phyloP scores from a whole-genome alignment of 2,888 invertebrate genomes.

The Coelopa pilipes region DNA sequence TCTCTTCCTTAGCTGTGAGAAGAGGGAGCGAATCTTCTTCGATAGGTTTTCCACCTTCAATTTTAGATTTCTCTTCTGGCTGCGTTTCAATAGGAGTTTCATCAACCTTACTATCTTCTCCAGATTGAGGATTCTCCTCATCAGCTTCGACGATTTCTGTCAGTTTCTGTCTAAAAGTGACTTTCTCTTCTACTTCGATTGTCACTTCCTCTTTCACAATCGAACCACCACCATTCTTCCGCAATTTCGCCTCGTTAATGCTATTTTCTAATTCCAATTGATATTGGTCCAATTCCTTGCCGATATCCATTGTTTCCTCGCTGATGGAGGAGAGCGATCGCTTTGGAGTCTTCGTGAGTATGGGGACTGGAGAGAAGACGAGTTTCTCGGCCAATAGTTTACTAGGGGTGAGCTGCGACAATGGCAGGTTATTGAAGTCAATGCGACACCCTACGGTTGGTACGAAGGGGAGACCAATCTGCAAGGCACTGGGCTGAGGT shows the following conservation, averaged over 20 bases:
- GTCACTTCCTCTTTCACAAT: constrained; percentile 22
- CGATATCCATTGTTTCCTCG: constrained; percentile 65
- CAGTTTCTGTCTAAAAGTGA: constrained; percentile 49
- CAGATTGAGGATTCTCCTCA: constrained; percentile 36
- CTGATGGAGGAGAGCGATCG: constrained; percentile 58
- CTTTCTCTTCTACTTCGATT: constrained; percentile 43
- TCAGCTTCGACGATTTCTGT: constrained; percentile 51
- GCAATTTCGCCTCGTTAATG: constrained; percentile 65
- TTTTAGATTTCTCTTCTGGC: background rate
- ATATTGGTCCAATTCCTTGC: constrained; percentile 64
- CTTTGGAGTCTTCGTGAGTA: constrained; percentile 44
- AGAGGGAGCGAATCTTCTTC: constrained; percentile 21
- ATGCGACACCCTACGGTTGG: constrained; percentile 64
- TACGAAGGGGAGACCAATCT: constrained; percentile 62
- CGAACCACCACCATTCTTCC: constrained; percentile 48
- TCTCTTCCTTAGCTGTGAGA: background rate
- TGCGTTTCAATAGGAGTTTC: background rate
- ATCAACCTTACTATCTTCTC: background rate
- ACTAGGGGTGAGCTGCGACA: constrained; percentile 60
- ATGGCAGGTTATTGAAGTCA: constrained; percentile 59
- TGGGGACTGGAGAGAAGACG: constrained; percentile 58
- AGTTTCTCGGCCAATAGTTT: constrained; percentile 63
- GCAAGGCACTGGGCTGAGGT: constrained; percentile 50
- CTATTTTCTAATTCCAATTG: constrained; percentile 66
- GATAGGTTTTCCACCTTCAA: background rate